Conservation (phyloP, 2,113 vertebrate species). For the Aphyosemion australe region DNA sequence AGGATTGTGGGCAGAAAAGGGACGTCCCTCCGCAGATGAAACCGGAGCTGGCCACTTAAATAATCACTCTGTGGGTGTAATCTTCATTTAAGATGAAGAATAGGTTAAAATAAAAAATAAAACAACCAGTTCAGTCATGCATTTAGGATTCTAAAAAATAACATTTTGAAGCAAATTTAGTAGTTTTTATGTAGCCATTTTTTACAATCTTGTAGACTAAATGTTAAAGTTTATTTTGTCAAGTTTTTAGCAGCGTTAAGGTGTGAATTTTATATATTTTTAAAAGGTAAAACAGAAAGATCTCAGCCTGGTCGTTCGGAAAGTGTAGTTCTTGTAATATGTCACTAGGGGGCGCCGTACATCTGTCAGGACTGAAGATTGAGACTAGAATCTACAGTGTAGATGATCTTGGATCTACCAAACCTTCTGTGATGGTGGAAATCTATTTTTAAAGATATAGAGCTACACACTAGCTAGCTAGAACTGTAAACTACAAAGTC, state of each 20-base stretch:
- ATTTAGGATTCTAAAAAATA: background rate
- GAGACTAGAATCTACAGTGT: too few relatives aligned
- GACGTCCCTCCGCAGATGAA: conserved; percentile 45
- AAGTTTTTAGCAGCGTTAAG: background rate
- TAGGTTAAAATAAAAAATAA: too few relatives aligned
- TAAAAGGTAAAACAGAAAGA: too few relatives aligned
- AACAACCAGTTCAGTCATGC: background rate
- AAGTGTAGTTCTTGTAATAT: conserved; percentile 1
- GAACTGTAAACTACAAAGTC: too few relatives aligned
- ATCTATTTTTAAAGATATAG: too few relatives aligned
- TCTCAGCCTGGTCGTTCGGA: background rate
- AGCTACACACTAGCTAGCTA: too few relatives aligned
- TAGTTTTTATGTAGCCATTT: background rate
- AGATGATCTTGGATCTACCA: too few relatives aligned
- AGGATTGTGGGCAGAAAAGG: too few relatives aligned
- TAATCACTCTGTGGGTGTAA: too few relatives aligned
- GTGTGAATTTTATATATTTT: too few relatives aligned
- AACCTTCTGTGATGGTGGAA: too few relatives aligned
- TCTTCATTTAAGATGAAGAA: too few relatives aligned
- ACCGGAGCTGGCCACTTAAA: conserved; percentile 19
- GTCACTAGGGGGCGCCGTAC: conserved; percentile 36
- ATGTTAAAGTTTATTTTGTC: background rate
- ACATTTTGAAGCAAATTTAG: background rate
- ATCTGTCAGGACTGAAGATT: background rate
- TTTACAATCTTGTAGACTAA: background rate